Percentiles rank a stretch among this genome's conserved stretches.
These are phyloP conservation scores for Caenorhabditis sulstoni DNA, from an alignment of 2,888 invertebrate genomes.

Conservation along the genomic window DNA sequence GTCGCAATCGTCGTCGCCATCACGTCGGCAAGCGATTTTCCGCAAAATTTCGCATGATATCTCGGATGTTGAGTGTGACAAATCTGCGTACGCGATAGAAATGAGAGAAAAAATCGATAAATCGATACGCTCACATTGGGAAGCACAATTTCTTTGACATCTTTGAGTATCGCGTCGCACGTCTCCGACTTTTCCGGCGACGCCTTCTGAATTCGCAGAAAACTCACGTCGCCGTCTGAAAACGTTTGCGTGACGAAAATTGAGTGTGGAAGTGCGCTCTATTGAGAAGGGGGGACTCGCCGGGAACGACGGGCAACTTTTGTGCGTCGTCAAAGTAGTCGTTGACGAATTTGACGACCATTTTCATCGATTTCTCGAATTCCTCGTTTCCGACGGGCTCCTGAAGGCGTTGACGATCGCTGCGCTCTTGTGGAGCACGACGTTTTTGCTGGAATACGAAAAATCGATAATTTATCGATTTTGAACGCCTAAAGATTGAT, in stretches of 20 bases:
- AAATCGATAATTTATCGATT: neutral
- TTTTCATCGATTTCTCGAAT: slow-evolving; percentile 38
- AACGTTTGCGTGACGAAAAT: too few species aligned
- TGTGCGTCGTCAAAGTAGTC: slow-evolving; percentile 61
- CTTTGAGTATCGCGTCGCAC: slow-evolving; percentile 40
- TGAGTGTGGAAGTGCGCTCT: neutral
- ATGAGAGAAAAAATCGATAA: neutral
- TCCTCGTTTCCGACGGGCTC: slow-evolving; percentile 54
- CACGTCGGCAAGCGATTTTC: slow-evolving; percentile 53
- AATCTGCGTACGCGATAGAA: slow-evolving; percentile 24
- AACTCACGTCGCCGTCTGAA: slow-evolving; percentile 29
- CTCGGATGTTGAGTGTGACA: slow-evolving; percentile 59
- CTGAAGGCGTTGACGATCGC: slow-evolving; percentile 52
- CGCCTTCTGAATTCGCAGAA: slow-evolving; percentile 3
- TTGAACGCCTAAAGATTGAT: slow-evolving; percentile 4
- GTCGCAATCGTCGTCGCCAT: slow-evolving; percentile 46
- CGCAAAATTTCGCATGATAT: slow-evolving; percentile 52
- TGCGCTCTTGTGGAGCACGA: slow-evolving; percentile 39
- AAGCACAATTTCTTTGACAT: slow-evolving; percentile 42
- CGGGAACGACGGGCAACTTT: slow-evolving; percentile 57
- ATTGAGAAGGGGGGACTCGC: slow-evolving; percentile 3
- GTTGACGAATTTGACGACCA: slow-evolving; percentile 47
- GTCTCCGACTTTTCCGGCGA: slow-evolving; percentile 44
- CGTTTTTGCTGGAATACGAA: neutral
- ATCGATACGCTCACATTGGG: slow-evolving; percentile 43